Conservation (phyloP, 2,797 vertebrate species). For the Pelodytes ibericus region DNA sequence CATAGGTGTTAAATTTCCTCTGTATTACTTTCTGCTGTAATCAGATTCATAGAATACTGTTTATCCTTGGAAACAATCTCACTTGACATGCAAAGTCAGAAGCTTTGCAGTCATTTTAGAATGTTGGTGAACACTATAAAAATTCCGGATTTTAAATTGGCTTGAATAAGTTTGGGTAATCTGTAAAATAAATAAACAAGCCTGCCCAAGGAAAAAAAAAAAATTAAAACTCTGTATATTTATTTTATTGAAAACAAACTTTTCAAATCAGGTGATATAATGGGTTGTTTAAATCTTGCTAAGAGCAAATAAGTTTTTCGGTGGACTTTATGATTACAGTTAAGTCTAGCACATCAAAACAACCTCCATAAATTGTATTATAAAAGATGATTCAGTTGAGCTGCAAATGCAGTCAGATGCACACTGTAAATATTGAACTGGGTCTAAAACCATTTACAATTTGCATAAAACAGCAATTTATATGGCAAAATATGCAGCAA, state of each 20-base stretch:
- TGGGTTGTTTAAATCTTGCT: constrained; percentile 77
- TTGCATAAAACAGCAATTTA: constrained; percentile 71
- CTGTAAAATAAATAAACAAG: constrained; percentile 56
- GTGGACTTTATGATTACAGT: constrained; percentile 73
- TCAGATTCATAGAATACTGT: constrained; percentile 23
- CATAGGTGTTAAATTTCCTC: constrained; percentile 2
- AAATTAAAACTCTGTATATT: constrained; percentile 75
- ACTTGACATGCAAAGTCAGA: constrained; percentile 15
- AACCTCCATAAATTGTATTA: constrained; percentile 79
- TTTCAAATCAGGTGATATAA: constrained; percentile 80
- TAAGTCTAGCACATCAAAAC: constrained; percentile 68
- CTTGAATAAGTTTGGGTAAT: constrained; percentile 50
- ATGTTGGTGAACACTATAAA: constrained; percentile 22
- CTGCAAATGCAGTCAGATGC: constrained; percentile 77
- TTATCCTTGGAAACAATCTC: constrained; percentile 22
- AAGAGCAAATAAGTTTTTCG: constrained; percentile 80
- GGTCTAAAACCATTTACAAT: constrained; percentile 62
- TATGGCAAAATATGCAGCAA: constrained; percentile 78
- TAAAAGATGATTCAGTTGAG: constrained; percentile 70
- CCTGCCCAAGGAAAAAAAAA: constrained; percentile 60
- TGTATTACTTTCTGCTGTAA: background rate
- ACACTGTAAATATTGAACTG: constrained; percentile 76
- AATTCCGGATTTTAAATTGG: constrained; percentile 37
- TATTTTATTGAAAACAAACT: constrained; percentile 73
- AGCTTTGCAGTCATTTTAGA: constrained; percentile 21